phyloP scores from a whole-genome alignment of 2,797 vertebrate genomes.

The Acipenser ruthenus region DNA sequence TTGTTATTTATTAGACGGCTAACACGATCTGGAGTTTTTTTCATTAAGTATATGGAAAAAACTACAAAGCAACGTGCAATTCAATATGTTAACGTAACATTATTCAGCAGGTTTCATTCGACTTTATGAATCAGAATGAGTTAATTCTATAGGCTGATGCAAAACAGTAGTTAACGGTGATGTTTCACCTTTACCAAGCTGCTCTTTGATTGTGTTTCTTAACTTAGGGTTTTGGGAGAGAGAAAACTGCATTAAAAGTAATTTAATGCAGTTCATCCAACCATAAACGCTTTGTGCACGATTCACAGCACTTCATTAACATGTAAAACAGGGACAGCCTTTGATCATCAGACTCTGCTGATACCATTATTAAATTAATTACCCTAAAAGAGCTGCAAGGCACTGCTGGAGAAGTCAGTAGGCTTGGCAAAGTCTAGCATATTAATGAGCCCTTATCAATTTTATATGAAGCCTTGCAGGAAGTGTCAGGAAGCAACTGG shows the following conservation, averaged over 20 bases:
- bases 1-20: no score
- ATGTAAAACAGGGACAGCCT: constrained; percentile 55
- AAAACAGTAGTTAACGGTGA: no score
- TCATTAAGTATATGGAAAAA: no score
- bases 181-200: no score
- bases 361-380: constrained; percentile 65
- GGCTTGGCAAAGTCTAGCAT: constrained; percentile 42
- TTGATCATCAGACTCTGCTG: constrained; percentile 47
- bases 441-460: constrained; percentile 61
- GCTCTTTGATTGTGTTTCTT: no score
- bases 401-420: constrained; percentile 54
- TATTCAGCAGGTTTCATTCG: no score
- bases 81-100: no score
- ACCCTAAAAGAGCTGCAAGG: constrained; percentile 44
- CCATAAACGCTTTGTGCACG: constrained; percentile 41
- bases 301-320: constrained; percentile 49
- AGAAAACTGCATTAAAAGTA: neutral
- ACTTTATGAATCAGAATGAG: no score
- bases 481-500: constrained; percentile 13
- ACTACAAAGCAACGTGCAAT: no score
- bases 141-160: no score
- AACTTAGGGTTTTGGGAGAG: neutral
- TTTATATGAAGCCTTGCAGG: constrained; percentile 53
- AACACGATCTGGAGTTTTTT: no score
- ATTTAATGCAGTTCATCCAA: constrained; percentile 28